phyloP scores from a whole-genome alignment of 2,113 vertebrate species.

The Axis porcinus region DNA sequence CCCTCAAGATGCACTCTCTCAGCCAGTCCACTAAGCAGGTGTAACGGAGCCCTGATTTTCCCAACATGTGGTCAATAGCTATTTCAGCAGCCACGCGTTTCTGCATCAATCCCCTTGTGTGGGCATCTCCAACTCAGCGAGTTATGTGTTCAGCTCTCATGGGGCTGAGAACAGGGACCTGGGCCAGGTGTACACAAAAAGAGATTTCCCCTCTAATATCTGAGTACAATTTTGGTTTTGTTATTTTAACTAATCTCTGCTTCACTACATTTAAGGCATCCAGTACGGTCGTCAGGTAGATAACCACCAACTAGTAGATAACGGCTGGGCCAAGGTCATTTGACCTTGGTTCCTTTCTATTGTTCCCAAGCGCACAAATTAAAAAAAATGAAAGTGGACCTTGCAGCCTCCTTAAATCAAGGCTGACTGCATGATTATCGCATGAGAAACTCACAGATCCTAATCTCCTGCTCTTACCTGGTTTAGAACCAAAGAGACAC shows the following conservation, averaged over 20 bases:
- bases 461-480: conserved; percentile 24
- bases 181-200: not conserved
- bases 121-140: not conserved
- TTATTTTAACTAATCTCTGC: conserved; percentile 23
- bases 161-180: not conserved
- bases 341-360: not conserved
- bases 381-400: not conserved
- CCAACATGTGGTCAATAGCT: not conserved
- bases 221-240: not conserved
- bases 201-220: not conserved
- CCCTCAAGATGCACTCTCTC: not conserved
- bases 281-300: conserved; percentile 4
- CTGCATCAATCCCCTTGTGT: not conserved
- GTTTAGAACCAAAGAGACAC: conserved; percentile 37
- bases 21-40: not conserved
- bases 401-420: not conserved
- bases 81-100: not conserved
- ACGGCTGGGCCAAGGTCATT: not conserved
- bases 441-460: conserved; percentile 5
- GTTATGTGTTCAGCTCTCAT: not conserved
- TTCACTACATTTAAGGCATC: not conserved
- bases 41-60: not conserved
- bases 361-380: rapidly evolving
- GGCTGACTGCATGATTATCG: not conserved
- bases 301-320: not conserved